Conservation (phyloP, 2,888 invertebrate genomes). For the Athrips mouffetella region DNA sequence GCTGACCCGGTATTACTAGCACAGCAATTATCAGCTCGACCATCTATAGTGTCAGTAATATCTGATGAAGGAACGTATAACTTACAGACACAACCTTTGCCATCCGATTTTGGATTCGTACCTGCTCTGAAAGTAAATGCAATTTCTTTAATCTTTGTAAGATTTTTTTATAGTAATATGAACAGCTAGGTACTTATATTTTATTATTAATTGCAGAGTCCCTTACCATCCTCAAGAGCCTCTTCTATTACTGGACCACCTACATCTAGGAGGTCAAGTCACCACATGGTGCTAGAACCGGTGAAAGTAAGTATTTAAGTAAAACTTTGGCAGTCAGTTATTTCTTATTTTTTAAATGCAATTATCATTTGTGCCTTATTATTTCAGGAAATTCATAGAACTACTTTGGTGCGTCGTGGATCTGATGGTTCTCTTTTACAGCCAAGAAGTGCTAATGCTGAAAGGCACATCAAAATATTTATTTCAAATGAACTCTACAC, state of each 20-base stretch:
- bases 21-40: slow-evolving; percentile 70
- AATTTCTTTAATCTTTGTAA: background rate
- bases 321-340: too few species aligned
- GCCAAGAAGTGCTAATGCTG: slow-evolving; percentile 42
- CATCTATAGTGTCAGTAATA: slow-evolving; percentile 70
- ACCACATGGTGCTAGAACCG: slow-evolving; percentile 62
- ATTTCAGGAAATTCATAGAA: slow-evolving; percentile 59
- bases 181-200: background rate
- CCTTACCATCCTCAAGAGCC: slow-evolving; percentile 56
- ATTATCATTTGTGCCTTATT: slow-evolving; percentile 16
- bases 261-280: slow-evolving; percentile 68
- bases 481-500: slow-evolving; percentile 47
- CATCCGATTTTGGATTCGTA: slow-evolving; percentile 69
- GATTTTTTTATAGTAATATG: background rate
- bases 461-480: slow-evolving; percentile 66
- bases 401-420: slow-evolving; percentile 60
- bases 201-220: slow-evolving; percentile 43
- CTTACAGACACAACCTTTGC: slow-evolving; percentile 63
- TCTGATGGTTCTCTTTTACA: slow-evolving; percentile 68
- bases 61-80: slow-evolving; percentile 67
- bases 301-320: slow-evolving; percentile 43
- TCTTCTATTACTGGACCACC: slow-evolving; percentile 68
- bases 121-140: slow-evolving; percentile 55
- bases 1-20: slow-evolving; percentile 68
- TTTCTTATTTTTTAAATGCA: slow-evolving; percentile 1